A percentile compares a stretch with the other conserved stretches of the same genome.
phyloP scores from a whole-genome alignment of 2,113 vertebrate genomes.

The Macrotus californicus region DNA sequence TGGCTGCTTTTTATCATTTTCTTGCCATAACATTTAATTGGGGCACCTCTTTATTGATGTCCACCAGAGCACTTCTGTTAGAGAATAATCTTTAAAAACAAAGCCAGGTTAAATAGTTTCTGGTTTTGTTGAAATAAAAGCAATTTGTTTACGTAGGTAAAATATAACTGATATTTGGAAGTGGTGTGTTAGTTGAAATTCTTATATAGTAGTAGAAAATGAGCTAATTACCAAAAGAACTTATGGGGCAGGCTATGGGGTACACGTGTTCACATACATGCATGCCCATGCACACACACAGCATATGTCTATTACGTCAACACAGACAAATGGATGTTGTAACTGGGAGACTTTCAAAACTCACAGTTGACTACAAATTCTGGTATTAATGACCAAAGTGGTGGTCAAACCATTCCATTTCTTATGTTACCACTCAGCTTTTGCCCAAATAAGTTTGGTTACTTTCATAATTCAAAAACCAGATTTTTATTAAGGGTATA shows the following conservation, averaged over 20 bases:
- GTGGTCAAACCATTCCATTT: neutral
- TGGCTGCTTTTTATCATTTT: neutral
- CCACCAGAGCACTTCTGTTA: neutral
- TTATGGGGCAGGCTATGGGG: neutral
- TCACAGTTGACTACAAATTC: neutral
- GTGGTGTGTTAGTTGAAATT: neutral
- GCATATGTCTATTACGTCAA: neutral
- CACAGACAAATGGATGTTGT: neutral
- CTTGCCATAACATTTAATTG: neutral
- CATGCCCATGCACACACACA: neutral
- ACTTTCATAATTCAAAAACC: neutral
- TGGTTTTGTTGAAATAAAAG: neutral
- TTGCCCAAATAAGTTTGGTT: neutral
- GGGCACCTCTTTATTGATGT: neutral
- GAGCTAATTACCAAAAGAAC: neutral
- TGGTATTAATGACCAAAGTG: neutral
- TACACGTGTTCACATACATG: neutral
- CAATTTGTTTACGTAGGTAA: neutral
- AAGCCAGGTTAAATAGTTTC: neutral
- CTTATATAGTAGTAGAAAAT: neutral
- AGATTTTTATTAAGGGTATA: neutral
- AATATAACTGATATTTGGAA: neutral
- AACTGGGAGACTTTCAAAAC: neutral
- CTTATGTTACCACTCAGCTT: neutral
- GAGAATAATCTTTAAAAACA: neutral